A percentile compares a stretch with the other conserved stretches of the same genome.
These are phyloP conservation scores for Pardalotus punctatus DNA, from an alignment of 2,113 vertebrate species.

Conservation along the genomic window DNA sequence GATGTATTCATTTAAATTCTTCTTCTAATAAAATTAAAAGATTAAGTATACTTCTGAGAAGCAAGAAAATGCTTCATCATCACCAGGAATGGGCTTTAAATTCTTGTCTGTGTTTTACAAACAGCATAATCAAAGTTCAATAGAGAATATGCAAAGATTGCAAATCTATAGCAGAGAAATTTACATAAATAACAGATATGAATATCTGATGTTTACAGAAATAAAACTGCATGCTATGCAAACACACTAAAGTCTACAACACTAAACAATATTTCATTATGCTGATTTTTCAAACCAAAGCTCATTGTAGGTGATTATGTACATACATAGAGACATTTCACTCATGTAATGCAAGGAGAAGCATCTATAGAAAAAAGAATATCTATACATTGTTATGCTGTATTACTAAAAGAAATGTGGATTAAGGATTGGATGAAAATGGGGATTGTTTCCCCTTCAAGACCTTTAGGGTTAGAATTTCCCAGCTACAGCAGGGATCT, in stretches of 20 bases:
- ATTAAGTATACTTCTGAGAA: neutral
- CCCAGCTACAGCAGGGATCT: neutral
- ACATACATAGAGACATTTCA: neutral
- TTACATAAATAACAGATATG: constrained; percentile 50
- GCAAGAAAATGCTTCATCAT: neutral
- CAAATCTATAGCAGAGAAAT: constrained; percentile 35
- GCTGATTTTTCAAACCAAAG: neutral
- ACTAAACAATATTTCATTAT: neutral
- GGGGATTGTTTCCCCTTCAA: neutral
- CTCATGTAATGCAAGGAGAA: neutral
- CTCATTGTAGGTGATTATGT: neutral
- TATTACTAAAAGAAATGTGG: neutral
- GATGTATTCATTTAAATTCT: constrained; percentile 14
- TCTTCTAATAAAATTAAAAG: constrained; percentile 1
- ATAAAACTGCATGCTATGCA: constrained; percentile 4
- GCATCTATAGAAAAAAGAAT: neutral
- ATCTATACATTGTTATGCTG: neutral
- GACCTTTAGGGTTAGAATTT: neutral
- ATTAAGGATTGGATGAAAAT: neutral
- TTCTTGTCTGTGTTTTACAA: constrained; percentile 20
- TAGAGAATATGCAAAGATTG: constrained; percentile 34
- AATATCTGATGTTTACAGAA: constrained; percentile 40
- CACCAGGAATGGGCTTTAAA: neutral
- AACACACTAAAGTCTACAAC: neutral
- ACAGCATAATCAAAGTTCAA: constrained; percentile 51